These are phyloP conservation scores for Polyommatus iphigenia DNA, from an alignment of 2,888 invertebrate species.

Conservation along the genomic window DNA sequence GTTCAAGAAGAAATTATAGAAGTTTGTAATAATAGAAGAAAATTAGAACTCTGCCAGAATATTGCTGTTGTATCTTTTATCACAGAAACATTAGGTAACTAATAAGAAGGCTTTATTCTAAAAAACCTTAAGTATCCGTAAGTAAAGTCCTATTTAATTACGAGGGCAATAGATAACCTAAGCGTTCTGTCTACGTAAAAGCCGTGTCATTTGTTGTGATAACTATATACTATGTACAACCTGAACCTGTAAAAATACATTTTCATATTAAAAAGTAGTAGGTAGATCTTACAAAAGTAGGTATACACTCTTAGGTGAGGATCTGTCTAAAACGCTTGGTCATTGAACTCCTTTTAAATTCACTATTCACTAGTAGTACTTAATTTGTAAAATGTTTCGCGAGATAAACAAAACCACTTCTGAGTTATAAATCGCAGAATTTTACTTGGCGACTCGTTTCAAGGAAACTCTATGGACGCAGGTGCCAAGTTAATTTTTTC, in stretches of 20 bases:
- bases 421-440: background rate
- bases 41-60: background rate
- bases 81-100: slow-evolving; percentile 6
- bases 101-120: slow-evolving; percentile 19
- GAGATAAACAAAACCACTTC: background rate
- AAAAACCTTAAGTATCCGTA: slow-evolving; percentile 20
- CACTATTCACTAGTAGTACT: background rate
- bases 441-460: background rate
- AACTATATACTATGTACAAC: slow-evolving; percentile 26
- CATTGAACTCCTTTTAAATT: slow-evolving; percentile 10
- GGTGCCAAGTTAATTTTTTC: background rate
- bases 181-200: slow-evolving; percentile 29
- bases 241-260: slow-evolving; percentile 31
- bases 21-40: too few relatives aligned
- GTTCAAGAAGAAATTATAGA: too few relatives aligned
- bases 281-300: slow-evolving; percentile 31
- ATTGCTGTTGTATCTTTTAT: slow-evolving; percentile 28
- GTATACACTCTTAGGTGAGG: slow-evolving; percentile 13
- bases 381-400: background rate
- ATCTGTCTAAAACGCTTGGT: slow-evolving; percentile 30
- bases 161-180: slow-evolving; percentile 27
- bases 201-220: slow-evolving; percentile 24
- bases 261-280: slow-evolving; percentile 29
- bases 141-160: slow-evolving; percentile 25
- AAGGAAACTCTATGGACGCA: background rate